Percentiles rank a stretch among this genome's conserved stretches.
phyloP scores from a whole-genome alignment of 2,888 invertebrate species.

The Dasypogon diadema region DNA sequence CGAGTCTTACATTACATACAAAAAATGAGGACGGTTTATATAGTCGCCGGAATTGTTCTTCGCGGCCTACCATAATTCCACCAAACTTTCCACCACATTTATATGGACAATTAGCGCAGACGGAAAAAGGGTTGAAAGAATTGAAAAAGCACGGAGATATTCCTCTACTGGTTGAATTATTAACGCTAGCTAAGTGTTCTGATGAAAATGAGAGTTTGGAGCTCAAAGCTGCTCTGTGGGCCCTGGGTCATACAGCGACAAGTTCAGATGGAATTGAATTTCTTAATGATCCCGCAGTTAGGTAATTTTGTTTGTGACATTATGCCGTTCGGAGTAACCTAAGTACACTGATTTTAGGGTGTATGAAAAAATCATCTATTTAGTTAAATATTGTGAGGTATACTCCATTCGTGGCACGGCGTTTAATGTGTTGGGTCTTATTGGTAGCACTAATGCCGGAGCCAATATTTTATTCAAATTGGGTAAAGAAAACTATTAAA shows the following conservation, averaged over 20 bases:
- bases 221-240: constrained; percentile 92
- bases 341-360: constrained; percentile 61
- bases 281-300: constrained; percentile 71
- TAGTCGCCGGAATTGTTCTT: constrained; percentile 75
- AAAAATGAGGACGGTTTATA: constrained; percentile 83
- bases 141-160: constrained; percentile 65
- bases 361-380: constrained; percentile 70
- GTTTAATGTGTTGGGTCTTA: constrained; percentile 83
- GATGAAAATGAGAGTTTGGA: constrained; percentile 80
- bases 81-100: constrained; percentile 77
- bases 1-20: constrained; percentile 86
- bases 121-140: constrained; percentile 70
- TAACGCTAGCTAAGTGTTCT: constrained; percentile 71
- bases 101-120: constrained; percentile 85
- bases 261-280: constrained; percentile 82
- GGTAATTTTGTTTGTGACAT: constrained; percentile 59
- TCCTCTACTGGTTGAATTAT: constrained; percentile 62
- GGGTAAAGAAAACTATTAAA: no score
- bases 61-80: constrained; percentile 71
- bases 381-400: constrained; percentile 85
- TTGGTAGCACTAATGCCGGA: constrained; percentile 86
- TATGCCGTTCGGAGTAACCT: neutral
- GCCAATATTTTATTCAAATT: constrained; percentile 81
- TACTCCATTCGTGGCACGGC: constrained; percentile 92
- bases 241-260: constrained; percentile 84